Evolutionary conservation across 2,797 vertebrate genomes (phyloP).

Genomic region (Okamejei kenojei): DNA sequence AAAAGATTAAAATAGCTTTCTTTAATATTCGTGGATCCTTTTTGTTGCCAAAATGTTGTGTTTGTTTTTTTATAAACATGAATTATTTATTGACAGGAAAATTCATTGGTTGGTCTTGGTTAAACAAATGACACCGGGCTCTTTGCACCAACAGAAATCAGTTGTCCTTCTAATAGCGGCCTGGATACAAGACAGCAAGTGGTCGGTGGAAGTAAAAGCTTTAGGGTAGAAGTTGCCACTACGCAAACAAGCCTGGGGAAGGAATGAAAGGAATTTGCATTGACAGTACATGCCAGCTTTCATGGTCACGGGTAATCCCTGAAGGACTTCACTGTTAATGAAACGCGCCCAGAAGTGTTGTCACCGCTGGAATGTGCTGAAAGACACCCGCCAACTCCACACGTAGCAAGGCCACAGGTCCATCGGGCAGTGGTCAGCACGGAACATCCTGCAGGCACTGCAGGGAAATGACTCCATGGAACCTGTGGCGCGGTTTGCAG

Average conservation of each 20-base stretch:
- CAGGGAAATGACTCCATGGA: no score
- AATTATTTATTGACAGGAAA: conserved; percentile 34
- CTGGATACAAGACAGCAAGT: background rate
- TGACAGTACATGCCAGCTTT: background rate
- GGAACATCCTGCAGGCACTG: no score
- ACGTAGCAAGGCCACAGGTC: background rate
- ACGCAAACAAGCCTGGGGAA: background rate
- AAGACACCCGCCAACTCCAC: background rate
- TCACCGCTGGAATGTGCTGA: background rate
- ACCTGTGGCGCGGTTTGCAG: no score
- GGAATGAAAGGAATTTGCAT: background rate
- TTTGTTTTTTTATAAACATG: conserved; percentile 12
- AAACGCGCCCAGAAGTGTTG: background rate
- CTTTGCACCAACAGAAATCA: background rate
- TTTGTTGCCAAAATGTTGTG: conserved; percentile 22
- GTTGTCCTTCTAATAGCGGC: background rate
- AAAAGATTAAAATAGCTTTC: background rate
- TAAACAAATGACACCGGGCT: background rate
- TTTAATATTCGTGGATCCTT: background rate
- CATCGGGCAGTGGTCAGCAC: no score
- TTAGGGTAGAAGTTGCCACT: background rate
- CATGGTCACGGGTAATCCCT: background rate
- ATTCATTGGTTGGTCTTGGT: conserved; percentile 3
- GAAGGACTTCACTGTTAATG: background rate
- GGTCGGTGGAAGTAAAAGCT: background rate